phyloP scores from a whole-genome alignment of 2,797 vertebrate genomes.

The Knipowitschia caucasica region DNA sequence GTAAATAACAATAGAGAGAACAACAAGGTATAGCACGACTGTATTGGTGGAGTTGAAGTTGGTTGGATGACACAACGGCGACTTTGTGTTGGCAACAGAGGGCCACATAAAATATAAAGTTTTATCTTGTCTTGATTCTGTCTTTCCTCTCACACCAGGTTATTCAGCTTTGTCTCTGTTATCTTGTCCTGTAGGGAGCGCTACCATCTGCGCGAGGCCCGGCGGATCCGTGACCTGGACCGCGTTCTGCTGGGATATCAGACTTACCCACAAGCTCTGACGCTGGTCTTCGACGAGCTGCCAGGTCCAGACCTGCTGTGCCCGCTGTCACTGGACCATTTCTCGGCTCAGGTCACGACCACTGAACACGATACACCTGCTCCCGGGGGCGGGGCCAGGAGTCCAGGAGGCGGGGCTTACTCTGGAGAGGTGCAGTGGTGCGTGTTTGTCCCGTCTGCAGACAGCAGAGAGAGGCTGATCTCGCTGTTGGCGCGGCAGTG shows the following conservation, averaged over 20 bases:
- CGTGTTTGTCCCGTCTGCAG: slow-evolving; percentile 89
- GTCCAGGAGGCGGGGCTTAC: background rate
- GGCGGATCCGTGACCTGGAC: slow-evolving; percentile 91
- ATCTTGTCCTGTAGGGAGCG: slow-evolving; percentile 76
- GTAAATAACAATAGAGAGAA: no score
- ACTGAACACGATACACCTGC: background rate
- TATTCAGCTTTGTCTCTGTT: background rate
- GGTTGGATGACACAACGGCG: no score
- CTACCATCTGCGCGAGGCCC: slow-evolving; percentile 87
- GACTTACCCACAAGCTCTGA: slow-evolving; percentile 85
- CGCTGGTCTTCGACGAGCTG: slow-evolving; percentile 90
- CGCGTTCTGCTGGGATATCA: slow-evolving; percentile 95
- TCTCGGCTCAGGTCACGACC: slow-evolving; percentile 68
- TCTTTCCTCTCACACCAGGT: no score
- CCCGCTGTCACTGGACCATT: slow-evolving; percentile 91
- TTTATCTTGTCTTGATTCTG: no score
- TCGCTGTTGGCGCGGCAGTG: slow-evolving; percentile 92
- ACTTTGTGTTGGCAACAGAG: no score
- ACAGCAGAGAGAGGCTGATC: slow-evolving; percentile 92
- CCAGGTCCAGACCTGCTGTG: slow-evolving; percentile 90
- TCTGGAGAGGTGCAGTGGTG: slow-evolving; percentile 90
- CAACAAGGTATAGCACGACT: no score
- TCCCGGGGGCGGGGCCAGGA: slow-evolving; percentile 32
- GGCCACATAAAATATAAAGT: no score
- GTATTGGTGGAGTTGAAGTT: no score